Percentiles rank a stretch among this genome's conserved stretches.
Conservation (phyloP, 2,797 vertebrate species). For the Acipenser transmontanus region DNA sequence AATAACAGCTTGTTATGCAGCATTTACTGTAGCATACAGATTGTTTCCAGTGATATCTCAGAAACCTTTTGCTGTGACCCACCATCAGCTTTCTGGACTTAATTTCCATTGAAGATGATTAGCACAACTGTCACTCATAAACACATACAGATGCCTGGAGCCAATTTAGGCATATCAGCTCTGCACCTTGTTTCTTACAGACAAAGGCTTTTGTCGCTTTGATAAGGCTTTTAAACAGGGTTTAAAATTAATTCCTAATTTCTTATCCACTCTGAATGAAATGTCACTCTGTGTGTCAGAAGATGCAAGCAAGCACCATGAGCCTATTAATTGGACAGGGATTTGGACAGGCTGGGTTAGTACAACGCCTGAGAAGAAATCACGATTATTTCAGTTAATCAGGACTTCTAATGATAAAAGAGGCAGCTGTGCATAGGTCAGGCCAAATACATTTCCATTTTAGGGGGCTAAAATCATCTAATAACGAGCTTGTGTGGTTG, state of each 20-base stretch:
- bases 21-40: constrained; percentile 28
- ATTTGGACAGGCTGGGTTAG: constrained; percentile 51
- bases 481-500: too few species aligned
- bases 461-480: too few species aligned
- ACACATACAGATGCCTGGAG: constrained; percentile 47
- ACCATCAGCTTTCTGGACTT: constrained; percentile 31
- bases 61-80: constrained; percentile 31
- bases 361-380: constrained; percentile 48
- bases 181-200: constrained; percentile 47
- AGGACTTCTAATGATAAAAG: constrained; percentile 31
- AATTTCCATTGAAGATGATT: constrained; percentile 36
- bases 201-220: constrained; percentile 64
- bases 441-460: constrained; percentile 15
- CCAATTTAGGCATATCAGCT: constrained; percentile 62
- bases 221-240: constrained; percentile 61
- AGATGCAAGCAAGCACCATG: constrained; percentile 43
- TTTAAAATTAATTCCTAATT: constrained; percentile 73
- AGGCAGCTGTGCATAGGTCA: constrained; percentile 26
- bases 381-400: constrained; percentile 55
- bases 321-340: constrained; percentile 57
- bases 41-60: constrained; percentile 21
- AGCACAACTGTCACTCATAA: constrained; percentile 52
- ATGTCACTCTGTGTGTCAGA: constrained; percentile 68
- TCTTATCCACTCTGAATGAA: constrained; percentile 64
- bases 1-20: constrained; percentile 23